phyloP scores from a whole-genome alignment of 2,113 vertebrate genomes.

The Crotalus horridus region DNA sequence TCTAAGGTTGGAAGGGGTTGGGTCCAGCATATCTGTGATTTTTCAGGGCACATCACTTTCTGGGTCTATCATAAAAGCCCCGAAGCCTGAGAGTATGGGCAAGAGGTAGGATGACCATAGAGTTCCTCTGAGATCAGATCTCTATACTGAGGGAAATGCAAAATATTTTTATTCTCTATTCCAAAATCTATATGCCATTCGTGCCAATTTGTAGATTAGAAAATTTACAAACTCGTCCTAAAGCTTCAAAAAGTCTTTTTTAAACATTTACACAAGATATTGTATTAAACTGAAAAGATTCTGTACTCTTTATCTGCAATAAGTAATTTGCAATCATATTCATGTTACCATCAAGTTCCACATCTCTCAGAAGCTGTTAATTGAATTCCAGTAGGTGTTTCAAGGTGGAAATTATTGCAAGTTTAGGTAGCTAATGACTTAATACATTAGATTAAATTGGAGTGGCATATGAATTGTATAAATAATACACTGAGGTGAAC shows the following conservation, averaged over 20 bases:
- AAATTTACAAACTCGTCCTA: background rate
- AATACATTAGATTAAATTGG: background rate
- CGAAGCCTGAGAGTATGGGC: background rate
- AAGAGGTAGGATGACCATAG: background rate
- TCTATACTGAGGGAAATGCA: background rate
- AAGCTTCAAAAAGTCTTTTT: background rate
- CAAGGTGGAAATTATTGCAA: no score
- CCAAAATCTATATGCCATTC: background rate
- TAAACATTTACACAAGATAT: background rate
- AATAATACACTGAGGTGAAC: background rate
- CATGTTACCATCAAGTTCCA: background rate
- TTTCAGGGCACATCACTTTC: background rate
- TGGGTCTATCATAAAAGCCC: background rate
- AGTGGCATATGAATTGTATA: background rate
- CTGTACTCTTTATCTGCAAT: background rate
- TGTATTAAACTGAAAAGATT: background rate
- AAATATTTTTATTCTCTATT: background rate
- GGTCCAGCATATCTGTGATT: background rate
- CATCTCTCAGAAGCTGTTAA: background rate
- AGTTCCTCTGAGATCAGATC: background rate
- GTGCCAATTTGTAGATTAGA: background rate
- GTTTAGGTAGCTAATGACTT: background rate
- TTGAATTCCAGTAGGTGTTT: background rate
- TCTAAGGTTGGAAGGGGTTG: background rate
- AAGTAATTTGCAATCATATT: background rate